Conservation (phyloP, 2,113 vertebrate species). For the Rhegmatorhina hoffmannsi region DNA sequence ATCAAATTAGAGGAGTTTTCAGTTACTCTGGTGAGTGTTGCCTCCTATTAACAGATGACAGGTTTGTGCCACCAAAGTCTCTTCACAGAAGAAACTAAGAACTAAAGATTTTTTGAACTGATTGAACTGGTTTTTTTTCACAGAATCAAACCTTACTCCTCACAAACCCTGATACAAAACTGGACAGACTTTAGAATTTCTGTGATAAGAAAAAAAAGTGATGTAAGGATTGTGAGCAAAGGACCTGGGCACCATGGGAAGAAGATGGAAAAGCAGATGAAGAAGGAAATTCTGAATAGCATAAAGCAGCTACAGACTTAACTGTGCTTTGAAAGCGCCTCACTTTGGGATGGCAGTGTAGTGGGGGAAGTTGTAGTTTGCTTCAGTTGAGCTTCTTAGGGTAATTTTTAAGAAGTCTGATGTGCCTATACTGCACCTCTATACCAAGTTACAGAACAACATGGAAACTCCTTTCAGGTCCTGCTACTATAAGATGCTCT, state of each 20-base stretch:
- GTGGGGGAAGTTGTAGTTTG: not conserved
- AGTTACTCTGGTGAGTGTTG: not conserved
- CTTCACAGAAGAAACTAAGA: not conserved
- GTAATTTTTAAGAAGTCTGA: not conserved
- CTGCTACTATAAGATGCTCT: not conserved
- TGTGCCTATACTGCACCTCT: not conserved
- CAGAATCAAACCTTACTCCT: not conserved
- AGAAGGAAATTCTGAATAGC: not conserved
- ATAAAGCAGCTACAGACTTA: not conserved
- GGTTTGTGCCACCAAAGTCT: not conserved
- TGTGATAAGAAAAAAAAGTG: not conserved
- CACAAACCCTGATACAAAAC: not conserved
- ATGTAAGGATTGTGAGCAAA: not conserved
- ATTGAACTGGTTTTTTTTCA: not conserved
- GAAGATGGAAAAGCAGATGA: not conserved
- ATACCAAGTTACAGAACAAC: not conserved
- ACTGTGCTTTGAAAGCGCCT: rapidly evolving
- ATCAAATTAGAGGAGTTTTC: not conserved
- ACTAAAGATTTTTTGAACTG: not conserved
- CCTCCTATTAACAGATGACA: not conserved
- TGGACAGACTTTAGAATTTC: not conserved
- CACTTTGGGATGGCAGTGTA: not conserved
- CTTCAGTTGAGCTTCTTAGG: not conserved
- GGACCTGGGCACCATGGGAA: not conserved
- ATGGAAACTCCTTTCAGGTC: not conserved